phyloP scores from a whole-genome alignment of 2,113 vertebrate species.

The Otus sunia region DNA sequence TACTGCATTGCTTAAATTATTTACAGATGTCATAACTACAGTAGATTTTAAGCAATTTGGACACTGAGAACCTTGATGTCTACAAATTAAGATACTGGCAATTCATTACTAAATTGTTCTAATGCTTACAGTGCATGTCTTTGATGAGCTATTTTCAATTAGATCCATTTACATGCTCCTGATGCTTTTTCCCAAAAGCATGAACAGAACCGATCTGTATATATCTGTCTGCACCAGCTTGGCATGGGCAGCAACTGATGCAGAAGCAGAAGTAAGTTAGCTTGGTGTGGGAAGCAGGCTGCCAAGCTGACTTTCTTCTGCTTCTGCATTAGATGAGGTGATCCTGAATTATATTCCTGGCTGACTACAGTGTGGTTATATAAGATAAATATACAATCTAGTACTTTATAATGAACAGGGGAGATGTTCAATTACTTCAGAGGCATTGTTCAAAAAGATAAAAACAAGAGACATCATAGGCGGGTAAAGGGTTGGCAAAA shows the following conservation, averaged over 20 bases:
- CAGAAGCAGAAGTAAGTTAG: too few species aligned
- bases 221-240: background rate
- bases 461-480: too few species aligned
- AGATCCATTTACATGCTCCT: background rate
- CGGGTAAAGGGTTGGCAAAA: constrained; percentile 15
- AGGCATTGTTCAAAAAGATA: background rate
- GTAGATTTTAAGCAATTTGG: background rate
- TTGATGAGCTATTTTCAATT: constrained; percentile 23
- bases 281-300: background rate
- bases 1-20: background rate
- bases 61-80: background rate
- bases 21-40: background rate
- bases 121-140: background rate
- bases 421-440: constrained; percentile 51
- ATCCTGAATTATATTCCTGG: background rate
- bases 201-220: background rate
- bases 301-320: background rate
- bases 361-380: constrained; percentile 16
- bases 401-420: constrained; percentile 38
- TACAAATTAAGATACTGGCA: background rate
- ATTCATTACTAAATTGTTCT: background rate
- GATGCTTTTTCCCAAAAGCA: constrained; percentile 18
- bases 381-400: constrained; percentile 33
- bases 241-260: background rate
- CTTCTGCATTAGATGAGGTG: background rate